phyloP scores from a whole-genome alignment of 1,140 invertebrate species.

The Drosophila guanche region DNA sequence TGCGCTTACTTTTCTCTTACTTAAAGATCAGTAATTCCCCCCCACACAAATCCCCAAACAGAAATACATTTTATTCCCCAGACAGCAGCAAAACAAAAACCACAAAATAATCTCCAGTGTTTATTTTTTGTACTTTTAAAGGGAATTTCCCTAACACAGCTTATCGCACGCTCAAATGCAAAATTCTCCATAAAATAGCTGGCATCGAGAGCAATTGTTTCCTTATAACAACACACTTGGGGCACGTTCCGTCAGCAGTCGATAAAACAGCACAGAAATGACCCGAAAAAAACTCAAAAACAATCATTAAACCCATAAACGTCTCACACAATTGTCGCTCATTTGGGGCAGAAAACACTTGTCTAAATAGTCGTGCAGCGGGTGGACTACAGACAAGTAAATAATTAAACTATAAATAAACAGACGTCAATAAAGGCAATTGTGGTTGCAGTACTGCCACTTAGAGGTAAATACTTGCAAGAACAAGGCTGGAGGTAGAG shows the following conservation, averaged over 20 bases:
- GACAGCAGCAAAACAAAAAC: neutral
- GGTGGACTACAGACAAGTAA: conserved; percentile 9
- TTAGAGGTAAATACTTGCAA: conserved; percentile 15
- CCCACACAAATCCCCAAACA: too few relatives aligned
- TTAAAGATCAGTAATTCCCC: neutral
- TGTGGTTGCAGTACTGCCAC: conserved; percentile 9
- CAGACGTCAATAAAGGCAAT: conserved; percentile 40
- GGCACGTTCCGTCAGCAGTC: conserved; percentile 19
- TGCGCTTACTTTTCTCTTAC: too few relatives aligned
- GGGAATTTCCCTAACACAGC: neutral
- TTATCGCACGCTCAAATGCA: neutral
- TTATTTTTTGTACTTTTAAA: neutral
- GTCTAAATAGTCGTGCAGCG: conserved; percentile 23
- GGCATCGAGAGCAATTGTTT: neutral
- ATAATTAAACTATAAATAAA: conserved; percentile 53
- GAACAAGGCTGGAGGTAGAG: too few relatives aligned
- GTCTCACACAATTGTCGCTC: neutral
- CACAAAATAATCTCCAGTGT: too few relatives aligned
- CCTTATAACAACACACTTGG: neutral
- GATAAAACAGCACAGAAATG: conserved; percentile 8
- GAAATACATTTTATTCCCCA: neutral
- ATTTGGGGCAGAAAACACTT: conserved; percentile 33
- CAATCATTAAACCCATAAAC: conserved; percentile 38
- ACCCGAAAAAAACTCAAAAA: conserved; percentile 8
- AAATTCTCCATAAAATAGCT: conserved; percentile 10